Base-by-base conservation (phyloP, 2,113 vertebrate species). In the Piprites chloris region DNA sequence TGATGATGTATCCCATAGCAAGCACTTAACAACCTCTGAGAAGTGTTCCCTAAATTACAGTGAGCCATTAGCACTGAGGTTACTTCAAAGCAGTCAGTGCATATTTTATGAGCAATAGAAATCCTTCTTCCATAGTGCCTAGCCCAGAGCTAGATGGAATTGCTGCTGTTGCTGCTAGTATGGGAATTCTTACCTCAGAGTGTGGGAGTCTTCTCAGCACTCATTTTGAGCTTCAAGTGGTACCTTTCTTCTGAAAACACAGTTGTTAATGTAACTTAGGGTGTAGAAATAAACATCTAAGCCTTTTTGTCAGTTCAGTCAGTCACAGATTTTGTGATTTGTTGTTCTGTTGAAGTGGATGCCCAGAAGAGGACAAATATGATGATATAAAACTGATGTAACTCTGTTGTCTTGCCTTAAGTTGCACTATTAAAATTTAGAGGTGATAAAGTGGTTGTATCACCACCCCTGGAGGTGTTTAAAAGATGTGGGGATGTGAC, bases 401-500 rank as follows among this genome's bases (percentile, higher is more conserved):
- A 30, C n/a, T 28, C 4, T 19, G 21, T 55, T 76, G 16, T 0
- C 2, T 49, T 53, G 18, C 0, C 1, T 49, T 53, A 82, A 63
- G 9, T 55, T 47, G 15, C 7, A 35, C 23, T 81, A 12, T 55
- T 77, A 27, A 12, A 59, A 55, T 81, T 62, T 41, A 93, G 15
- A 44, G 17, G 6, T 44, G 22, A 78, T 53, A 81, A 81, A 41
- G 3, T 15, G 3, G 2, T 47, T 13, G 15, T 61, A 9, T 61
- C 27, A 20, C 18, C 4, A 17, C 39, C 14, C 30, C 9, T 44
- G 37, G 15, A 71, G 12, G 23, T 19, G 33, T n/a, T 89, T 79
- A 27, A 20, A 56, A 39, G 37, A 47, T 3, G 0, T 20, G 9
- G 14, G 42, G 33, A 66, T 1, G 5, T 23, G 23, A 8, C 1